phyloP scores from a whole-genome alignment of 2,797 vertebrate genomes.

The Chelonia mydas region DNA sequence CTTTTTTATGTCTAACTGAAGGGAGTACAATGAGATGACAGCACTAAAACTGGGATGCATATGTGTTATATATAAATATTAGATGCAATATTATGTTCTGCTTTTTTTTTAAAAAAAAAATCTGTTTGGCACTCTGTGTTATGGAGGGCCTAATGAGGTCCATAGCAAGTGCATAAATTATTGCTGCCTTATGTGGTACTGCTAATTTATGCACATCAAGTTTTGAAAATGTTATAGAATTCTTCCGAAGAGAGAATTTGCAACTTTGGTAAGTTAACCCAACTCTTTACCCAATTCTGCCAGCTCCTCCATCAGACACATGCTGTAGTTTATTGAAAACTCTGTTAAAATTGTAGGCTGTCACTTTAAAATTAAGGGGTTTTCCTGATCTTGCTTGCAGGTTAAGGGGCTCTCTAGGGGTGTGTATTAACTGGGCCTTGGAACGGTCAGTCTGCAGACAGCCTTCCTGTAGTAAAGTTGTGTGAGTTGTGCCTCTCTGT shows the following conservation, averaged over 20 bases:
- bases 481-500: too few relatives aligned
- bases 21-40: constrained; percentile 27
- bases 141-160: constrained; percentile 51
- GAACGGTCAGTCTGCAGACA: background rate
- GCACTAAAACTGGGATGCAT: background rate
- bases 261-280: background rate
- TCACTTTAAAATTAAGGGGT: background rate
- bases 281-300: background rate
- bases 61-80: constrained; percentile 13
- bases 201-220: constrained; percentile 18
- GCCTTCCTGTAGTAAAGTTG: background rate
- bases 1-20: background rate
- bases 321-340: background rate
- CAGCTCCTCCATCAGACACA: background rate
- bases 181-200: constrained; percentile 32
- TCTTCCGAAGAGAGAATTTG: background rate
- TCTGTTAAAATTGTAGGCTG: background rate
- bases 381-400: background rate
- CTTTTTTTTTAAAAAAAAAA: constrained; percentile 39
- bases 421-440: background rate
- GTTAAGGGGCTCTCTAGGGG: background rate
- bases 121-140: constrained; percentile 47
- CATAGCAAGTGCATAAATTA: constrained; percentile 31
- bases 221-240: background rate
- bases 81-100: background rate